A percentile compares a stretch with the other conserved stretches of the same genome.
These are phyloP conservation scores for Trichogramma dendrolimi DNA, from an alignment of 2,888 invertebrate species.

Conservation along the genomic window DNA sequence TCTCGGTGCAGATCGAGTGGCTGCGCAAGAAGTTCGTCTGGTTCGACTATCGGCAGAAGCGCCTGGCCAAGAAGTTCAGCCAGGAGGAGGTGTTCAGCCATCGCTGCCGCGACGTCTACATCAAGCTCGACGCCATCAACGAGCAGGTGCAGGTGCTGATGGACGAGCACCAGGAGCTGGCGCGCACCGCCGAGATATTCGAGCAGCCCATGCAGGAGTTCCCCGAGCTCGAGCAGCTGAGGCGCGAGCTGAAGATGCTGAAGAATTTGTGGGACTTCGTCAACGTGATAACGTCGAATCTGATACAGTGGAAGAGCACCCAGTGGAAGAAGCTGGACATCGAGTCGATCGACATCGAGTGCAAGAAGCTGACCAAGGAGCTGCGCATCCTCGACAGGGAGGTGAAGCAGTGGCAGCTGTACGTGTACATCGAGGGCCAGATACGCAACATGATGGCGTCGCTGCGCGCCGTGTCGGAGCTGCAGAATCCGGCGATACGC, in stretches of 20 bases:
- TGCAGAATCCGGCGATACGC: constrained; percentile 90
- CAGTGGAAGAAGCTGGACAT: constrained; percentile 92
- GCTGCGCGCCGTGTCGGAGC: constrained; percentile 83
- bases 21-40: constrained; percentile 77
- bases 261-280: constrained; percentile 91
- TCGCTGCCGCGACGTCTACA: constrained; percentile 66
- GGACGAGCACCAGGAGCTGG: constrained; percentile 62
- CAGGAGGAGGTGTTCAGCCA: constrained; percentile 55
- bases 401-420: constrained; percentile 71
- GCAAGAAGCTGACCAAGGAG: constrained; percentile 87
- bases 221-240: constrained; percentile 68
- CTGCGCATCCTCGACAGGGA: constrained; percentile 66
- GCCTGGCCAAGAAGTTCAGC: constrained; percentile 74
- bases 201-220: constrained; percentile 83
- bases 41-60: constrained; percentile 73
- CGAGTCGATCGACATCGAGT: constrained; percentile 90
- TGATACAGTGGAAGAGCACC: constrained; percentile 90
- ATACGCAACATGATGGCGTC: constrained; percentile 93
- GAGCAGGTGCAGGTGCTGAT: constrained; percentile 66
- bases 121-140: constrained; percentile 66
- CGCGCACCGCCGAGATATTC: constrained; percentile 75
- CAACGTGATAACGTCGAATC: constrained; percentile 71
- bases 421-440: constrained; percentile 70
- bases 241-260: constrained; percentile 70
- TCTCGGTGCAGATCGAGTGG: constrained; percentile 82